A percentile compares a stretch with the other conserved stretches of the same genome.
These are phyloP conservation scores for Drosophila ambigua DNA, from an alignment of 1,140 invertebrate genomes.

Conservation along the genomic window DNA sequence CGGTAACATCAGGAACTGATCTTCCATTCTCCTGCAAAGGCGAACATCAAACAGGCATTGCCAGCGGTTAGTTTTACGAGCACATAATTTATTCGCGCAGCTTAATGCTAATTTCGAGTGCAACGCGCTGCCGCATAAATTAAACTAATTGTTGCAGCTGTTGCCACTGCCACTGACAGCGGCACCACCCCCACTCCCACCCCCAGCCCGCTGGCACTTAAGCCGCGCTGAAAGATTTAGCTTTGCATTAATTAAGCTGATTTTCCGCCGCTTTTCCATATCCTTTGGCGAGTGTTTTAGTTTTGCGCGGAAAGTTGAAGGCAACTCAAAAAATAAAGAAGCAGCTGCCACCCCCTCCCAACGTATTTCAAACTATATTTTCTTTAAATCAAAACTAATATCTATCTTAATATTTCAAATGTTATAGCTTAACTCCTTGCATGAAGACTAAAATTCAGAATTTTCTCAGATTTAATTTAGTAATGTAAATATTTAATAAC, in stretches of 20 bases:
- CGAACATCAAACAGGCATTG: neutral
- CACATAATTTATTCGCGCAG: slow-evolving; percentile 36
- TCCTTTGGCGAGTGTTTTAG: neutral
- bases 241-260: slow-evolving; percentile 76
- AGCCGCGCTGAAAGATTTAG: slow-evolving; percentile 67
- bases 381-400: too few species aligned
- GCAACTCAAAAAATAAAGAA: too few species aligned
- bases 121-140: slow-evolving; percentile 65
- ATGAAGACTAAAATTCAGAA: too few species aligned
- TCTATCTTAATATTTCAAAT: too few species aligned
- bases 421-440: too few species aligned
- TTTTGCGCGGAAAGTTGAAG: slow-evolving; percentile 1
- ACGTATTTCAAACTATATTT: too few species aligned
- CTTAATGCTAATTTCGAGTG: slow-evolving; percentile 63
- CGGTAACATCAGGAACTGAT: slow-evolving; percentile 93
- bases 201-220: slow-evolving; percentile 25
- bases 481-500: too few species aligned
- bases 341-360: too few species aligned
- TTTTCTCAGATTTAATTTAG: too few species aligned
- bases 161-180: slow-evolving; percentile 3
- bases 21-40: slow-evolving; percentile 91
- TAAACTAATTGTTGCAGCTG: slow-evolving; percentile 57
- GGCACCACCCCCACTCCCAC: neutral
- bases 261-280: slow-evolving; percentile 40
- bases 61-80: slow-evolving; percentile 23